A percentile compares a stretch with the other conserved stretches of the same genome.
These are phyloP conservation scores for Tromatobia lineatoria DNA, from an alignment of 2,888 invertebrate genomes.

Conservation along the genomic window DNA sequence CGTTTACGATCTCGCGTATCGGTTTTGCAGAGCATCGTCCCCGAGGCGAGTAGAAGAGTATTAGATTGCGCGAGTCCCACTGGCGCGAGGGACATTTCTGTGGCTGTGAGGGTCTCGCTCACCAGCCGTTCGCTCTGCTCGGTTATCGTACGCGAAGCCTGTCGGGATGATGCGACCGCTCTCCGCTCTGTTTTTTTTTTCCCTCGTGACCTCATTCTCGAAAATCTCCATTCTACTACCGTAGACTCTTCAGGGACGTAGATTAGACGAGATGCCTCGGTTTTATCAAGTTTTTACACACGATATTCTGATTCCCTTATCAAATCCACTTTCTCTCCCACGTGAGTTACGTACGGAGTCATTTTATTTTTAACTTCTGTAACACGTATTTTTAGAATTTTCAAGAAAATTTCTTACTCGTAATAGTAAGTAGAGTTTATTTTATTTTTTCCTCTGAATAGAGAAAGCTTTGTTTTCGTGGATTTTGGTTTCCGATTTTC, in stretches of 20 bases:
- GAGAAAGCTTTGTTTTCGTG: no score
- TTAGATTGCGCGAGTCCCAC: conserved; percentile 48
- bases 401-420: no score
- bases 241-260: conserved; percentile 3
- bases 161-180: conserved; percentile 16
- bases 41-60: conserved; percentile 44
- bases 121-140: conserved; percentile 5
- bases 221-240: conserved; percentile 31
- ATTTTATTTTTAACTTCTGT: background rate
- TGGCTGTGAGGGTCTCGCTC: conserved; percentile 15
- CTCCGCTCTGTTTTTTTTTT: conserved; percentile 12
- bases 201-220: conserved; percentile 14
- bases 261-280: background rate
- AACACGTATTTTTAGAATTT: background rate
- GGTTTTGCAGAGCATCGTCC: conserved; percentile 19
- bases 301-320: background rate
- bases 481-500: no score
- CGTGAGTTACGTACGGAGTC: background rate
- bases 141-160: conserved; percentile 21
- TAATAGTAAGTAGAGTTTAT: no score
- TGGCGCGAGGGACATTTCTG: conserved; percentile 28
- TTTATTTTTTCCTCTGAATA: no score
- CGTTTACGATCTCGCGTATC: conserved; percentile 40
- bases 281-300: conserved; percentile 6
- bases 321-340: background rate